Conservation (phyloP, 1,140 invertebrate species). For the Lepidotrigona ventralis region DNA sequence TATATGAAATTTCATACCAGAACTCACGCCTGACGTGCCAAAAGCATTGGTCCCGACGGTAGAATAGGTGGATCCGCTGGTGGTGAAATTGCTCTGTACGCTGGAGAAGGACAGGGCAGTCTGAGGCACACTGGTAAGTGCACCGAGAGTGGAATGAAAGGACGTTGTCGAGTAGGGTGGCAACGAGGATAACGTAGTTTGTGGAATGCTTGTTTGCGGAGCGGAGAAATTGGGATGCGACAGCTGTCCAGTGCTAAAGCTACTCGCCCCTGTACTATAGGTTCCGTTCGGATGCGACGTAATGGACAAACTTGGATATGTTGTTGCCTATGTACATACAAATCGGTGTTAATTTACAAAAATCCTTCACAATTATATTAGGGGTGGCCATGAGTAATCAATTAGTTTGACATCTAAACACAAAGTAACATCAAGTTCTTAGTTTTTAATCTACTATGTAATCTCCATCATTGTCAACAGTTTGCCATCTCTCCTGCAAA, state of each 20-base stretch:
- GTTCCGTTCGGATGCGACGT: conserved; percentile 75
- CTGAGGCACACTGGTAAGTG: conserved; percentile 72
- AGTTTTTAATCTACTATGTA: no score
- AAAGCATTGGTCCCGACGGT: conserved; percentile 78
- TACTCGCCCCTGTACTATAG: conserved; percentile 72
- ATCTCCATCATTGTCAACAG: no score
- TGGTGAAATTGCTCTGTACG: conserved; percentile 72
- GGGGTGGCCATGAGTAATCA: no score
- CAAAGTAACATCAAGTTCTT: no score
- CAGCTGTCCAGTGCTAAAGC: conserved; percentile 66
- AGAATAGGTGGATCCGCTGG: conserved; percentile 74
- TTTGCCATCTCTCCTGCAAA: no score
- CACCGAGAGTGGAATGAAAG: conserved; percentile 74
- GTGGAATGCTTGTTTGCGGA: conserved; percentile 69
- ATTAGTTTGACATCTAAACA: no score
- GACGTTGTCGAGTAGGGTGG: conserved; percentile 73
- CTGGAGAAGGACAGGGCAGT: conserved; percentile 75
- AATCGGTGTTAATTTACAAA: conserved; percentile 2
- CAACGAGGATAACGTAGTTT: conserved; percentile 73
- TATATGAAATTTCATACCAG: conserved; percentile 61
- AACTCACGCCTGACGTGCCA: conserved; percentile 72
- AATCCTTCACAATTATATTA: background rate
- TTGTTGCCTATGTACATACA: conserved; percentile 67
- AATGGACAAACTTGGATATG: conserved; percentile 75
- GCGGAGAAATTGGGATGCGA: conserved; percentile 74